Base-by-base conservation (phyloP, 2,797 vertebrate species). In the Phrynocephalus guinanensis region DNA sequence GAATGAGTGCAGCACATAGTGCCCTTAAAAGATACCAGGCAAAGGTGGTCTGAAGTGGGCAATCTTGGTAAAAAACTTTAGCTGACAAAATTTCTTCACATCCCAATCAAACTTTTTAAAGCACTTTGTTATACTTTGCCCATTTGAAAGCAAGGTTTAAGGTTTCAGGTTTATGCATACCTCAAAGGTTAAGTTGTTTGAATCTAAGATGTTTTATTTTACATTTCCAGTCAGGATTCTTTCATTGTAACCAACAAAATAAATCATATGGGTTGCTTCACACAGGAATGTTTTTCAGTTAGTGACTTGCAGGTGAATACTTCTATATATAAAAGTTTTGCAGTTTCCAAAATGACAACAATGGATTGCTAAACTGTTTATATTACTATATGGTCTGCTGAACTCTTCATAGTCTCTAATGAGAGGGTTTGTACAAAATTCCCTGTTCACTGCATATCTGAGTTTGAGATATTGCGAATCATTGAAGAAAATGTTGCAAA, bases 391-490 rank as follows among this genome's bases (percentile, higher is more conserved):
- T 44, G 1, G 7, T 68, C 11, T 52, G 78, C 48, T 68, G 20
- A 56, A 26, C 8, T 56, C 6, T 56, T 79, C 44, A 7, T 9
- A 30, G 66, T 66, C 60, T 67, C 71, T 67, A 0, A 0, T 82
- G 1, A 26, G 52, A 92, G 77, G 90, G 24, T 30, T 7, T 89
- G 48, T 82, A 18, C 66, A 81, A 82, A 78, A 90, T 78, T 71
- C 77, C 67, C 70, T 80, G 88, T 91, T 92, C 48, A 79, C 16
- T 1, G 22, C 89, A 86, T 83, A 89, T 48, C 2, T 10, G 26
- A 7, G 87, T 90, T 78, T 90, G 79, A 87, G 50, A 20, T 50
- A 66, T 33, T 76, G 86, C 26, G 87, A 26, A 52, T 91, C 82
- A 87, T 0, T 88, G 18, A 63, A 82, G 83, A 63, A 85, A 85